Conservation (phyloP, 2,888 invertebrate species). For the Ophraella communa region DNA sequence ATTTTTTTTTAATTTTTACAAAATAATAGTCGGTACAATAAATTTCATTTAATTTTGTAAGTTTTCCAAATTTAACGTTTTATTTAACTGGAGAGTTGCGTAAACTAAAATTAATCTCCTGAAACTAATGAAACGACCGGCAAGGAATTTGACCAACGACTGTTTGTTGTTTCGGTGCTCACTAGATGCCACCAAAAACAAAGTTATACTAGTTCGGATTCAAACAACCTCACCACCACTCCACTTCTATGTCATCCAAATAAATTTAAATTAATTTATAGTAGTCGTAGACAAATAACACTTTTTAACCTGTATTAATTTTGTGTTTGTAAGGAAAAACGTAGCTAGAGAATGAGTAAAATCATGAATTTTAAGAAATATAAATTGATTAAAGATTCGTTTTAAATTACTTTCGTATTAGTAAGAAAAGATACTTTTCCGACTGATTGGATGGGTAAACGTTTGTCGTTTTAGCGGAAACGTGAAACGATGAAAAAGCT, state of each 20-base stretch:
- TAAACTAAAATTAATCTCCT: too few relatives aligned
- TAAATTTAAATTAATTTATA: neutral
- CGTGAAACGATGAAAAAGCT: constrained; percentile 21
- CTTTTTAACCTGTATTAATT: too few relatives aligned
- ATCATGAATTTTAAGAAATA: neutral
- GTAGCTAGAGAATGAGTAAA: too few relatives aligned
- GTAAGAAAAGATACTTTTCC: neutral
- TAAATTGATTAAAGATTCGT: neutral
- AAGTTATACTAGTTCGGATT: constrained; percentile 1
- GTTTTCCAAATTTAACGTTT: too few relatives aligned
- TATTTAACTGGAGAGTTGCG: too few relatives aligned
- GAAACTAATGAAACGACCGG: constrained; percentile 3
- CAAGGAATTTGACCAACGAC: neutral
- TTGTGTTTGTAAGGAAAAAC: too few relatives aligned
- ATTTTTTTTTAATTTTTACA: too few relatives aligned
- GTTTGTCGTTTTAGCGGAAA: constrained; percentile 15
- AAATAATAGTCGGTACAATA: too few relatives aligned
- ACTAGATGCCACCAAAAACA: neutral
- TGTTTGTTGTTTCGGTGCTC: constrained; percentile 1
- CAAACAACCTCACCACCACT: neutral
- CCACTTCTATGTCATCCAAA: neutral
- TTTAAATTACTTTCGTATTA: neutral
- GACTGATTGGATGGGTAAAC: constrained; percentile 28
- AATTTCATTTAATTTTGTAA: too few relatives aligned
- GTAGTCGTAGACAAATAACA: neutral